Percentiles rank a stretch among this genome's conserved stretches.
phyloP scores from a whole-genome alignment of 2,113 vertebrate species.

The Nesogale talazaci region DNA sequence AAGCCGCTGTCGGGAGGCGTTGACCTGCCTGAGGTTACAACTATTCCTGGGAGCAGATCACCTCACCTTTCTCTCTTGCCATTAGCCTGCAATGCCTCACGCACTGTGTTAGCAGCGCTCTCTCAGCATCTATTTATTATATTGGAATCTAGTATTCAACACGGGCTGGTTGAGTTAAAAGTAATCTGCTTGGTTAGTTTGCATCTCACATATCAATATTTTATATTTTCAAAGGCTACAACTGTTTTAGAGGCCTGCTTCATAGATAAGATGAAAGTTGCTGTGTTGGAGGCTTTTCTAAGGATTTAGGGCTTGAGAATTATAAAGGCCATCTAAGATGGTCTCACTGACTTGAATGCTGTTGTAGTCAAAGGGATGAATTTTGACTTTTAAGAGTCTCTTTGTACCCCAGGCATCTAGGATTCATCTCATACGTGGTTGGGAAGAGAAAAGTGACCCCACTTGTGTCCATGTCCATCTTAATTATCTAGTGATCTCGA shows the following conservation, averaged over 20 bases:
- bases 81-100: no score
- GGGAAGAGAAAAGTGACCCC: not conserved
- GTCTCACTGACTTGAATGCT: not conserved
- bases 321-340: not conserved
- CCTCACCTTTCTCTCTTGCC: no score
- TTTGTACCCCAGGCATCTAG: not conserved
- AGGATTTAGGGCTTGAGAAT: not conserved
- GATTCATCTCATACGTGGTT: not conserved
- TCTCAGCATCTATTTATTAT: not conserved
- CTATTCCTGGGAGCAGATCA: no score
- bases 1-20: no score
- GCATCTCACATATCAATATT: not conserved
- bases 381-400: not conserved
- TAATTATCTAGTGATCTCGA: not conserved
- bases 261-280: not conserved
- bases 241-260: slow-evolving; percentile 10
- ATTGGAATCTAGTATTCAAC: not conserved
- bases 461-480: not conserved
- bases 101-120: no score
- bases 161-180: not conserved
- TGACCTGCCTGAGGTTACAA: no score
- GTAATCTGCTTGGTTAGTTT: slow-evolving; percentile 1
- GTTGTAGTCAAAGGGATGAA: not conserved
- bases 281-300: slow-evolving; percentile 7
- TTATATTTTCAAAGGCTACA: not conserved